Percentiles rank a stretch among this genome's conserved stretches.
These are phyloP conservation scores for Eupithecia vulgata DNA, from an alignment of 2,888 invertebrate genomes.

Conservation along the genomic window DNA sequence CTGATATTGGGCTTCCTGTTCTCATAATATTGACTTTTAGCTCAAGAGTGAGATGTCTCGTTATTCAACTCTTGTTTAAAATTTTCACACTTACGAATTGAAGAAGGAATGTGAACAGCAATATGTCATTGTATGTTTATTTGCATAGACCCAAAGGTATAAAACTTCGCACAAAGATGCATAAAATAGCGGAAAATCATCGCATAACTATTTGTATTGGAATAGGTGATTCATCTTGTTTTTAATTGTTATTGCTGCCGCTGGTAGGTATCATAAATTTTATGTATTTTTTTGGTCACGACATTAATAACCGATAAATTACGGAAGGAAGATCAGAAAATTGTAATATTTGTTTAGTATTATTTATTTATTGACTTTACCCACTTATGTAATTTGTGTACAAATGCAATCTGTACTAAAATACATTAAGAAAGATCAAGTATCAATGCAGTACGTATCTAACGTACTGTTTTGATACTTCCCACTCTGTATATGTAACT, in stretches of 20 bases:
- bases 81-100: too few relatives aligned
- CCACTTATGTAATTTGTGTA: not conserved
- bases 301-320: not conserved
- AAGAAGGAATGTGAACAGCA: not conserved
- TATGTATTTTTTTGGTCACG: not conserved
- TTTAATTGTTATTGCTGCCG: not conserved
- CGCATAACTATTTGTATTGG: not conserved
- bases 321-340: not conserved
- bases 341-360: not conserved
- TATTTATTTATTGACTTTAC: not conserved
- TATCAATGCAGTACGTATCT: too few relatives aligned
- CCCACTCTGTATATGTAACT: not conserved
- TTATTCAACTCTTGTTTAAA: too few relatives aligned
- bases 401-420: not conserved
- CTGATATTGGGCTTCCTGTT: too few relatives aligned
- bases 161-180: not conserved
- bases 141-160: not conserved
- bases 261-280: not conserved
- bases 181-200: not conserved
- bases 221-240: not conserved
- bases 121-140: not conserved
- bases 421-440: not conserved
- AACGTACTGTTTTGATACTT: not conserved
- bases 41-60: too few relatives aligned
- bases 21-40: too few relatives aligned